phyloP scores from a whole-genome alignment of 37 sponge, comb jelly and placozoan genomes.

The Geodia barretti region DNA sequence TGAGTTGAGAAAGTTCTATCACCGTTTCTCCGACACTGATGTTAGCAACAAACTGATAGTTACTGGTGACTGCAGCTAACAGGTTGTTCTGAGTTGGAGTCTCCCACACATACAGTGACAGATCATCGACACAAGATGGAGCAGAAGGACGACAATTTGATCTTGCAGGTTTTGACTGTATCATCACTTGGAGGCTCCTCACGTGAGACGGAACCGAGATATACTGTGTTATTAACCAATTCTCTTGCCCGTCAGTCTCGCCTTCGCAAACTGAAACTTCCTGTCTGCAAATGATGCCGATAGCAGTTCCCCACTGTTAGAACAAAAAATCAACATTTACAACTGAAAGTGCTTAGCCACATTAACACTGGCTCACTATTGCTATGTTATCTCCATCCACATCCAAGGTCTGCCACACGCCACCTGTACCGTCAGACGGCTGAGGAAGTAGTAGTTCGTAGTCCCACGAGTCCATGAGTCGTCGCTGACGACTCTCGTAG shows the following conservation, averaged over 20 bases:
- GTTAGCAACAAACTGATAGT: not conserved
- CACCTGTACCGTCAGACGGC: not conserved
- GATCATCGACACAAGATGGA: not conserved
- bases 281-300: too few relatives aligned
- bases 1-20: not conserved
- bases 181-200: not conserved
- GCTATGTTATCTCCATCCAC: not conserved
- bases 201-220: too few relatives aligned
- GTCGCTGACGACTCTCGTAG: not conserved
- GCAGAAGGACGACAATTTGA: not conserved
- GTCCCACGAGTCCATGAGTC: not conserved
- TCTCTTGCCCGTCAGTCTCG: too few relatives aligned
- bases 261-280: too few relatives aligned
- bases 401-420: not conserved
- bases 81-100: not conserved
- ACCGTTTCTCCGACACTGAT: not conserved
- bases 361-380: not conserved
- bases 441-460: not conserved
- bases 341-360: not conserved
- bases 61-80: not conserved
- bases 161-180: too few relatives aligned
- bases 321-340: too few relatives aligned
- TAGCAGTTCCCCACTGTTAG: too few relatives aligned
- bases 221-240: not conserved
- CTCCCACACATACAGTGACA: not conserved